A percentile compares a stretch with the other conserved stretches of the same genome.
Conservation (phyloP, 2,797 vertebrate species). For the Poecilia gillii region DNA sequence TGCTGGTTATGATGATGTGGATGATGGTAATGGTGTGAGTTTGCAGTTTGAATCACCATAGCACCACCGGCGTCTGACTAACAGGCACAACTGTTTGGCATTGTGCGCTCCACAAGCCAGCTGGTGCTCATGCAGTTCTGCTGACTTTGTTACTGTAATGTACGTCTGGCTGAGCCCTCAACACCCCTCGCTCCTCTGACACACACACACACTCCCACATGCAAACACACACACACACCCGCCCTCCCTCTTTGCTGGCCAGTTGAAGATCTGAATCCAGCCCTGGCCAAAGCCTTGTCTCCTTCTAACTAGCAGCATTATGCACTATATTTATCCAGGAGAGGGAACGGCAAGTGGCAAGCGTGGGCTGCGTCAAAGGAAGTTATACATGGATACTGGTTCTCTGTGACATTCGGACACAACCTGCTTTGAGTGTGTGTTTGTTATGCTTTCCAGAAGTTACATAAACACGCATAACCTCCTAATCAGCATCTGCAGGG, state of each 20-base stretch:
- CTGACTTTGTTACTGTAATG: slow-evolving; percentile 61
- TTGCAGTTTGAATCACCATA: slow-evolving; percentile 41
- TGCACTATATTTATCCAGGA: slow-evolving; percentile 66
- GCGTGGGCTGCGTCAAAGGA: slow-evolving; percentile 78
- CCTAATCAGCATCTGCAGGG: slow-evolving; percentile 46
- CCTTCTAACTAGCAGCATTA: slow-evolving; percentile 53
- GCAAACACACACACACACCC: neutral
- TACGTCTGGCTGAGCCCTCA: slow-evolving; percentile 9
- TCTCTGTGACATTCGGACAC: slow-evolving; percentile 21
- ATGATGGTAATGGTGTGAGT: slow-evolving; percentile 15
- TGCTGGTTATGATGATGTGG: slow-evolving; percentile 1
- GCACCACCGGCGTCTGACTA: slow-evolving; percentile 38
- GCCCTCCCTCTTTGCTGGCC: slow-evolving; percentile 10
- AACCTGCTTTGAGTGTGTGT: slow-evolving; percentile 29
- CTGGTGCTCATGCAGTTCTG: slow-evolving; percentile 48
- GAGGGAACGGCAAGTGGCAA: slow-evolving; percentile 34
- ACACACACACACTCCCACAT: too few relatives aligned
- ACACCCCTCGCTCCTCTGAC: too few relatives aligned
- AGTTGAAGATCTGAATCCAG: slow-evolving; percentile 34
- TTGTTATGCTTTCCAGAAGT: slow-evolving; percentile 57
- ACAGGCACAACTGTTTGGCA: slow-evolving; percentile 62
- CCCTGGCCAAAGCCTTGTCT: slow-evolving; percentile 40
- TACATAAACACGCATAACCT: slow-evolving; percentile 61
- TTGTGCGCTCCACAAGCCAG: slow-evolving; percentile 34
- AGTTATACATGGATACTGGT: slow-evolving; percentile 78